Conservation (phyloP, 2,888 invertebrate genomes). For the Torymus auratus region DNA sequence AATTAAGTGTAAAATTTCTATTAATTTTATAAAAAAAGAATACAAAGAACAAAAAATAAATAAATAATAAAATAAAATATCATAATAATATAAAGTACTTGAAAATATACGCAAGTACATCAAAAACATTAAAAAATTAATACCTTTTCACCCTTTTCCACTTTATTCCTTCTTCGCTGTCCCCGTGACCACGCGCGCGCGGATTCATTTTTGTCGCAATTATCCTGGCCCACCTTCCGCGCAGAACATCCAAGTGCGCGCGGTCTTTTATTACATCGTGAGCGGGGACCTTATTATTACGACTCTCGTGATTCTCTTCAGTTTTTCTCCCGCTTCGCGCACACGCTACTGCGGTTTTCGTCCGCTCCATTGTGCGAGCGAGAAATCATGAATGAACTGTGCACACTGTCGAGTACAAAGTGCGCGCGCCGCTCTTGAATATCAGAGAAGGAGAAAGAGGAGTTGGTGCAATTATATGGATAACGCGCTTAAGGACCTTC, state of each 20-base stretch:
- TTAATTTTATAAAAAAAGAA: too few relatives aligned
- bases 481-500: conserved; percentile 40
- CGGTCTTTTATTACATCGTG: conserved; percentile 54
- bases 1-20: too few relatives aligned
- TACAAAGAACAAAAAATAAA: too few relatives aligned
- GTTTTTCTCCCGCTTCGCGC: conserved; percentile 39
- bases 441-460: background rate
- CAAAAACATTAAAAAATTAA: too few relatives aligned
- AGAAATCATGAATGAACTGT: conserved; percentile 44
- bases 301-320: conserved; percentile 45
- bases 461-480: conserved; percentile 11
- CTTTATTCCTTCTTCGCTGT: background rate
- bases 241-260: conserved; percentile 30
- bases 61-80: too few relatives aligned
- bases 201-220: conserved; percentile 35
- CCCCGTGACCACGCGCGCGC: background rate
- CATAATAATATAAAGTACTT: too few relatives aligned
- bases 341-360: conserved; percentile 2
- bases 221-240: conserved; percentile 46
- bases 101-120: too few relatives aligned
- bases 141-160: too few relatives aligned
- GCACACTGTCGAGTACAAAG: conserved; percentile 7
- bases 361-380: background rate
- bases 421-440: conserved; percentile 28
- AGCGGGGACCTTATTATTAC: conserved; percentile 50